Evolutionary conservation across 2,113 vertebrate genomes (phyloP).

Genomic region (Muntiacus reevesi): DNA sequence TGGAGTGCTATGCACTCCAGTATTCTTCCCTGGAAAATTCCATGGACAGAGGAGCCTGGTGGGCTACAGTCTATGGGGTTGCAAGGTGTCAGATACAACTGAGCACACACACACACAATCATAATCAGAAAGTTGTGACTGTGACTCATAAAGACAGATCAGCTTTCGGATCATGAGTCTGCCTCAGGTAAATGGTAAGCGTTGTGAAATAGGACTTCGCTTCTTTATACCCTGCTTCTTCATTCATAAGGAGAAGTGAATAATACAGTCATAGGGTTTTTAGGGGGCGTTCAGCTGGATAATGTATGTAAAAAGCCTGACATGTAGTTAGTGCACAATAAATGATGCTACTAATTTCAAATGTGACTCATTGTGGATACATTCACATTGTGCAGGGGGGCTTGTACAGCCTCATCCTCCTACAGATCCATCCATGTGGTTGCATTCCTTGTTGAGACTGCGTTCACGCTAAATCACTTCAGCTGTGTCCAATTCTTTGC

Average conservation of each 20-base stretch:
- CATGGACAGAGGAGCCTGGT: not conserved
- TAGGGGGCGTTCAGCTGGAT: not conserved
- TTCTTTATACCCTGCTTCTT: not conserved
- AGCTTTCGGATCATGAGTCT: not conserved
- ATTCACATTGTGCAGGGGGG: not conserved
- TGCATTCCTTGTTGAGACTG: not conserved
- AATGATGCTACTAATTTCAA: not conserved
- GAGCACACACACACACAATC: not conserved
- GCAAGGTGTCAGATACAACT: not conserved
- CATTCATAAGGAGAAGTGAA: not conserved
- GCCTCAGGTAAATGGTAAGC: not conserved
- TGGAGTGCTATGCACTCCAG: not conserved
- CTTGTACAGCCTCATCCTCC: rapidly evolving
- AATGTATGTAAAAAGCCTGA: not conserved
- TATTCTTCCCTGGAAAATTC: not conserved
- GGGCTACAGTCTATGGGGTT: not conserved
- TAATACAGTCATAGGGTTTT: too few relatives aligned
- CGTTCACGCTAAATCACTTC: not conserved
- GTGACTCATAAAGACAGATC: not conserved
- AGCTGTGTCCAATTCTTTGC: not conserved
- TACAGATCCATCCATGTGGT: not conserved
- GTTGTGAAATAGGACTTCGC: not conserved
- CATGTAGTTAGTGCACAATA: not conserved
- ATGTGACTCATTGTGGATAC: not conserved
- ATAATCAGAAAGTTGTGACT: not conserved